Evolutionary conservation across 2,888 invertebrate genomes (phyloP).

Genomic region (Acleris holmiana): DNA sequence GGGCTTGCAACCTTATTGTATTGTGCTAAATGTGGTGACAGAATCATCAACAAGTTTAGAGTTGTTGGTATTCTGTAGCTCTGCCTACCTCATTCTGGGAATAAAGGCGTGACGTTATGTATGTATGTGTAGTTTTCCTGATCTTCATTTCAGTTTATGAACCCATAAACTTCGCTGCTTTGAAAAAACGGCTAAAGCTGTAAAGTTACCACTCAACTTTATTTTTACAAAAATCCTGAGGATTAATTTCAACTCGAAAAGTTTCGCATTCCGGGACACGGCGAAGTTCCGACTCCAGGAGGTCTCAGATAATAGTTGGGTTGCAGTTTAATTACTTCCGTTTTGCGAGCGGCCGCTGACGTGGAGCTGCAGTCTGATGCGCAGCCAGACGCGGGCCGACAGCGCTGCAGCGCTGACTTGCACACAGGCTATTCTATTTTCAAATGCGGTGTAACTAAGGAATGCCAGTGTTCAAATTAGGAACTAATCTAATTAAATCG

Average conservation of each 20-base stretch:
- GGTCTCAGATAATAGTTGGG: conserved; percentile 76
- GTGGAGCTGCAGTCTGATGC: conserved; percentile 27
- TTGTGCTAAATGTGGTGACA: too few species aligned
- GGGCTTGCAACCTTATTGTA: too few species aligned
- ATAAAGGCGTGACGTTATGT: too few species aligned
- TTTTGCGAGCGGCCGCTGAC: conserved; percentile 56
- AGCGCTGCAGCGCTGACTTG: conserved; percentile 6
- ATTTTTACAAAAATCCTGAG: conserved; percentile 61
- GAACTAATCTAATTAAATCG: too few species aligned
- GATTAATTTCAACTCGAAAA: conserved; percentile 72
- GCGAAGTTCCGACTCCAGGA: conserved; percentile 67
- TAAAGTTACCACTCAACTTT: conserved; percentile 39
- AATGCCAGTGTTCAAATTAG: neutral
- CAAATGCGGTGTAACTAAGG: neutral
- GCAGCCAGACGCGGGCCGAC: conserved; percentile 1
- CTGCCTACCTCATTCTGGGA: too few species aligned
- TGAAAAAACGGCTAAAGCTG: neutral
- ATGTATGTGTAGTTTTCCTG: too few species aligned
- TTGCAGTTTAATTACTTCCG: conserved; percentile 80
- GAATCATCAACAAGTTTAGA: too few species aligned
- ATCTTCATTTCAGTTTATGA: too few species aligned
- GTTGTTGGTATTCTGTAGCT: too few species aligned
- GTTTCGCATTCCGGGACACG: conserved; percentile 68
- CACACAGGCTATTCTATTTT: neutral
- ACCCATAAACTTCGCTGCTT: neutral